Conservation (phyloP, 37 sponge, comb jelly and placozoan genomes). For the Petrosia ficiformis region DNA sequence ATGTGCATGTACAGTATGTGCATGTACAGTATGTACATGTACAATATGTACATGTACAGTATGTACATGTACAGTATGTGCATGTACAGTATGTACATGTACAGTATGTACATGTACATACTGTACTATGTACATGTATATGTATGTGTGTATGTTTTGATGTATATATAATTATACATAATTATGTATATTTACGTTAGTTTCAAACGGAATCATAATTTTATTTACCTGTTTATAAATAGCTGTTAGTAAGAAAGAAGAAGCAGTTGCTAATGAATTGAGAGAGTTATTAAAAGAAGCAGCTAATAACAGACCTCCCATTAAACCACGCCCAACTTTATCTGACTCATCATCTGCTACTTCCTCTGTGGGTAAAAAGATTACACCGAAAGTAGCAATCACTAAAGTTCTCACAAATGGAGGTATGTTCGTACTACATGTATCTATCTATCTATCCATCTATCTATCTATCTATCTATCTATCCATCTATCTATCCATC, state of each 20-base stretch:
- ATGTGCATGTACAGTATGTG: too few relatives aligned
- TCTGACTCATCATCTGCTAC: neutral
- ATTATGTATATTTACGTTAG: neutral
- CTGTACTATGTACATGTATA: neutral
- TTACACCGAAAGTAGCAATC: neutral
- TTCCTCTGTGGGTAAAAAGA: neutral
- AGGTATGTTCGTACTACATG: neutral
- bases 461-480: too few relatives aligned
- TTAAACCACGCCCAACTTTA: neutral
- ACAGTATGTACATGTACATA: conserved; percentile 8
- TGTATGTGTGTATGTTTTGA: neutral
- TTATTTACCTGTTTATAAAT: neutral
- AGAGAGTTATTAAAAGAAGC: conserved; percentile 1
- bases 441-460: too few relatives aligned
- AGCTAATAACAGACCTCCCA: neutral
- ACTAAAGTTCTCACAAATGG: neutral
- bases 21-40: too few relatives aligned
- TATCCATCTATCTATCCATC: too few relatives aligned
- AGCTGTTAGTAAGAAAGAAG: neutral
- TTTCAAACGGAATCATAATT: too few relatives aligned
- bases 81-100: too few relatives aligned
- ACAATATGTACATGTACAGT: too few relatives aligned
- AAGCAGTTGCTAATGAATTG: neutral
- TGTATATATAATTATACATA: neutral
- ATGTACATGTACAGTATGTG: too few relatives aligned